Base-by-base conservation (phyloP, 2,113 vertebrate genomes). In the Cygnus buccinator region DNA sequence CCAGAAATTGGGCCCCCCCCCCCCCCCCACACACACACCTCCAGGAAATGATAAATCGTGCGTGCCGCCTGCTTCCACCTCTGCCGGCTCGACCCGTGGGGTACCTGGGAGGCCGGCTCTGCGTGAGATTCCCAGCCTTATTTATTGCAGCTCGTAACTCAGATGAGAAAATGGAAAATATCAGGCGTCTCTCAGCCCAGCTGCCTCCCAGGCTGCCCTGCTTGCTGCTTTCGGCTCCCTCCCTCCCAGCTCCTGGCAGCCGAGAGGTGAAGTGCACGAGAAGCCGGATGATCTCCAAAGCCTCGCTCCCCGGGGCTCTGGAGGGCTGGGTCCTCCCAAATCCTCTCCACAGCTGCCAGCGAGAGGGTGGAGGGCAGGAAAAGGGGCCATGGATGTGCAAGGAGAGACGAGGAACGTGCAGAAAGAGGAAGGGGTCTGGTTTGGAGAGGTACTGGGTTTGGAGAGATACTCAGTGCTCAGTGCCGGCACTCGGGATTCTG, bases 101-200 rank as follows among this genome's bases (percentile, higher is more conserved):
- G 26, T 82, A 87, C 89, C 91, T 82, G 91, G 66, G 87, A 41
- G 46, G 76, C 70, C 44, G 8, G 67, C 2, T 0, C 87, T 1
- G 4, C 1, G 58, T 3, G 46, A 78, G 74, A 14, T 82, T 72
- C 59, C 80, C 87, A 11, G 93, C 1, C 18, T 89, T 71, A 25
- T 91, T 87, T 82, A 31, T 33, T 28, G 83, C 84, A 54, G 59
- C 39, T 66, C 22, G 12, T 33, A 66, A 95, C 57, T 79, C 62
- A 50, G 79, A 54, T 76, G 82, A 92, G 94, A 35, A 93, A 92
- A 92, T 57, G 90, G 93, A 50, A 87, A 93, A 89, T 37, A 67
- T 76, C 63, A 2, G 15, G 83, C 1, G 10, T 26, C 33, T 63
- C 91, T 90, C 43, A 43, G 66, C 85, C 29, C n/a, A 67, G 94